Evolutionary conservation across 2,797 vertebrate species (phyloP).

Genomic region (Poeciliopsis gracilis): DNA sequence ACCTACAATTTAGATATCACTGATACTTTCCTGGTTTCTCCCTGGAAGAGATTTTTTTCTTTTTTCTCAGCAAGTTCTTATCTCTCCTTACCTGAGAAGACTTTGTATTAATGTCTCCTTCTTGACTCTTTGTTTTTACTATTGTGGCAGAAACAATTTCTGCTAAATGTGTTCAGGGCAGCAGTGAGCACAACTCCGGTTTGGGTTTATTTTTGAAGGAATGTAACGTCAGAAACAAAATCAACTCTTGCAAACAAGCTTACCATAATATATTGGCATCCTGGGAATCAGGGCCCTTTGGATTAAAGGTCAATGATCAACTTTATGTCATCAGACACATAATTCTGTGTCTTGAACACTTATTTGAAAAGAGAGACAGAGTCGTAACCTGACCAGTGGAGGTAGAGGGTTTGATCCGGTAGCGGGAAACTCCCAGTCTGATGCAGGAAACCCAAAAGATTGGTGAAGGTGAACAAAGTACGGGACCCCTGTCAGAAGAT

Average conservation of each 20-base stretch:
- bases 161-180: too few relatives aligned
- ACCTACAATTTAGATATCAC: too few relatives aligned
- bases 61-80: too few relatives aligned
- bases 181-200: too few relatives aligned
- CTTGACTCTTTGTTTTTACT: too few relatives aligned
- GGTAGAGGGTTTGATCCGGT: background rate
- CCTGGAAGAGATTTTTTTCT: too few relatives aligned
- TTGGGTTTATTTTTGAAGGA: too few relatives aligned
- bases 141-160: too few relatives aligned
- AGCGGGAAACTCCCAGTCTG: background rate
- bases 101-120: too few relatives aligned
- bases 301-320: background rate
- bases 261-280: background rate
- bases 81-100: too few relatives aligned
- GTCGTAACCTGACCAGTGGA: background rate
- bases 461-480: background rate
- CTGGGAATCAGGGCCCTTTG: background rate
- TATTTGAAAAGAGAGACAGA: background rate
- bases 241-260: background rate
- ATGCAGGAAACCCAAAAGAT: background rate
- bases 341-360: background rate
- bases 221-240: too few relatives aligned
- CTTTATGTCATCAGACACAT: background rate
- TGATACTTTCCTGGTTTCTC: too few relatives aligned
- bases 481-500: background rate